Percentiles rank a stretch among this genome's conserved stretches.
Evolutionary conservation across 2,113 vertebrate species (phyloP).

Genomic region (Castor canadensis): DNA sequence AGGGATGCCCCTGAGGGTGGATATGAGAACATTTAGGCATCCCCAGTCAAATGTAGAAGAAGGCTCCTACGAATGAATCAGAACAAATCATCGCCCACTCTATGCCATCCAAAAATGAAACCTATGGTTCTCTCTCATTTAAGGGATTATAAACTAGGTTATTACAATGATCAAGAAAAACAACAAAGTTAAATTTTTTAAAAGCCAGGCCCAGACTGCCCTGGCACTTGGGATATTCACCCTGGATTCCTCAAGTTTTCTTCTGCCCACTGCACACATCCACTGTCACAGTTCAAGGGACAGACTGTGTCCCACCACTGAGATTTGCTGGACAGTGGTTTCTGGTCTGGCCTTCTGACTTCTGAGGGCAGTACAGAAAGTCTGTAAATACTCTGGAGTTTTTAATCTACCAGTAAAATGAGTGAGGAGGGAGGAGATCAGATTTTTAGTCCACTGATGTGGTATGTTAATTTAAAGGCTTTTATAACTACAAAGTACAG

Average conservation of each 20-base stretch:
- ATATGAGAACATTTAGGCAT: slow-evolving; percentile 18
- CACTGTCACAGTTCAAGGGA: not conserved
- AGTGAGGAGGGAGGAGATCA: slow-evolving; percentile 60
- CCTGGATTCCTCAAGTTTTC: not conserved
- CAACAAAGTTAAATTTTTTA: slow-evolving; percentile 26
- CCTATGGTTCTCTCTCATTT: slow-evolving; percentile 16
- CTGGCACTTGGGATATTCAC: not conserved
- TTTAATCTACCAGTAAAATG: slow-evolving; percentile 72
- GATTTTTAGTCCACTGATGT: slow-evolving; percentile 65
- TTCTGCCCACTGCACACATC: not conserved
- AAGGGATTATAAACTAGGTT: slow-evolving; percentile 9
- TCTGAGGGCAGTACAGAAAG: slow-evolving; percentile 26
- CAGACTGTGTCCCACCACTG: not conserved
- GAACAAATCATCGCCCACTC: slow-evolving; percentile 55
- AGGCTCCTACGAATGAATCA: slow-evolving; percentile 50
- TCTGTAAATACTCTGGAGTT: slow-evolving; percentile 46
- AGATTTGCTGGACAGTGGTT: slow-evolving; percentile 33
- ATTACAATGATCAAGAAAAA: slow-evolving; percentile 44
- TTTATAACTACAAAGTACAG: slow-evolving; percentile 66
- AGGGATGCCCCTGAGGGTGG: not conserved
- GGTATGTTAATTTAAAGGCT: slow-evolving; percentile 71
- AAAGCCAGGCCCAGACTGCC: not conserved
- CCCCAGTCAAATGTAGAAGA: slow-evolving; percentile 1
- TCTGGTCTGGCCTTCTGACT: slow-evolving; percentile 49
- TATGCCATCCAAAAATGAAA: slow-evolving; percentile 43